These are phyloP conservation scores for Pipra filicauda DNA, from an alignment of 2,113 vertebrate species.

Conservation along the genomic window DNA sequence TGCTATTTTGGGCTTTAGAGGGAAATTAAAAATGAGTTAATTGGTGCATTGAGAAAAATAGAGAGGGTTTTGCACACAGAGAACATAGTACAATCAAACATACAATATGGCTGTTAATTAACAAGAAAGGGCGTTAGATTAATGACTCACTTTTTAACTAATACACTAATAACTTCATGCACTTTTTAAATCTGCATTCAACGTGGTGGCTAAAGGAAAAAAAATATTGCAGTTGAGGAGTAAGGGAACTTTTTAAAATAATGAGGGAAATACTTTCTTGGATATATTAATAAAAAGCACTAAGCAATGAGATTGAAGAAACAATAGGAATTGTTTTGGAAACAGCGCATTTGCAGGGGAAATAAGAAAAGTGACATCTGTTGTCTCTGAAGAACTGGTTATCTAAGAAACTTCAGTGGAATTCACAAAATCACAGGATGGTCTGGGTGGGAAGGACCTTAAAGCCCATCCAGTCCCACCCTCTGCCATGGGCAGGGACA, in stretches of 20 bases:
- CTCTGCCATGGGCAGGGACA: not conserved
- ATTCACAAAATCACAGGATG: accelerated
- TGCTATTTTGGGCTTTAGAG: not conserved
- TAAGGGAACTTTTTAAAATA: not conserved
- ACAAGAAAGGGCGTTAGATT: not conserved
- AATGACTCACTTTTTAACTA: not conserved
- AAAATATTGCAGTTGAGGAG: accelerated
- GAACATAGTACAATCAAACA: not conserved
- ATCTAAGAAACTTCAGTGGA: not conserved
- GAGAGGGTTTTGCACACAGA: not conserved
- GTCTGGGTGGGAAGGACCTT: not conserved
- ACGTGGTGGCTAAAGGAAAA: not conserved
- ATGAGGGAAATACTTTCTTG: not conserved
- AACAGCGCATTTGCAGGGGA: not conserved
- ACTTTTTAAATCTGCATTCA: not conserved
- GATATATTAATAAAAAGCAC: not conserved
- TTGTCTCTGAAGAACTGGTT: not conserved
- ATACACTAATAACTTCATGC: not conserved
- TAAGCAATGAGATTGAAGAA: not conserved
- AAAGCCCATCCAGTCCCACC: accelerated
- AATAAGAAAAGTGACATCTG: not conserved
- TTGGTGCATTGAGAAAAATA: not conserved
- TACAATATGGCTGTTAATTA: not conserved
- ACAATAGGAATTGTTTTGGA: not conserved
- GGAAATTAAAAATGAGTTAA: not conserved